A percentile compares a stretch with the other conserved stretches of the same genome.
These are phyloP conservation scores for Xiphophorus couchianus DNA, from an alignment of 2,113 vertebrate genomes.

Conservation along the genomic window DNA sequence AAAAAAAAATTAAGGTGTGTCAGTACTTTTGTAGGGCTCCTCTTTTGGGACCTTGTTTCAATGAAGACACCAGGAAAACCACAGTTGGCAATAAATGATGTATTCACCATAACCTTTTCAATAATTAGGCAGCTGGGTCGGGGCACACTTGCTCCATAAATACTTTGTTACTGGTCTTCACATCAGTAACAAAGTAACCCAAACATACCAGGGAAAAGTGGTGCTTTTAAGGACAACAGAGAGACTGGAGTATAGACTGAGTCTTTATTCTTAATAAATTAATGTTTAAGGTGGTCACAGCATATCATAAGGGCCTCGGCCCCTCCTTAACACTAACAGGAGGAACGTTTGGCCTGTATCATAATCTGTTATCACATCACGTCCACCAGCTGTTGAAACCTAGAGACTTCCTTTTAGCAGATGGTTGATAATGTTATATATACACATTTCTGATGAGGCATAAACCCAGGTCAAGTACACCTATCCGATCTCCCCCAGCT, in stretches of 20 bases:
- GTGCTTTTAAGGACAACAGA: constrained; percentile 5
- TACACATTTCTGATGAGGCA: constrained; percentile 64
- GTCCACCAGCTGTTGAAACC: constrained; percentile 37
- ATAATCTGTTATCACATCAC: constrained; percentile 24
- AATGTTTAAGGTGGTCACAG: constrained; percentile 58
- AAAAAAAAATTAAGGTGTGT: too few species aligned
- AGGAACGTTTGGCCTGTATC: constrained; percentile 13
- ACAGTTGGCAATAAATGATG: too few species aligned
- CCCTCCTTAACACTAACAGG: constrained; percentile 37
- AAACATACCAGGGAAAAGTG: not conserved
- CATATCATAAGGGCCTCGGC: constrained; percentile 56
- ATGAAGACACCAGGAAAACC: not conserved
- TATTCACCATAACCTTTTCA: not conserved
- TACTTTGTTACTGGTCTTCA: too few species aligned
- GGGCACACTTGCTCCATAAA: not conserved
- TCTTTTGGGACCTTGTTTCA: not conserved
- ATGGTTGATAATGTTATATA: constrained; percentile 39
- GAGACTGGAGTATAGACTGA: constrained; percentile 30
- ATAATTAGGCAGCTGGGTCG: not conserved
- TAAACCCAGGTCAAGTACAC: constrained; percentile 52
- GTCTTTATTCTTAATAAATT: constrained; percentile 80
- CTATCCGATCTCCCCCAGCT: constrained; percentile 55
- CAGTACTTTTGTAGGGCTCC: not conserved
- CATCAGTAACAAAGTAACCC: too few species aligned
- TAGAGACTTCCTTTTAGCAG: constrained; percentile 25